Percentiles rank a stretch among this genome's conserved stretches.
Conservation (phyloP, 1,140 invertebrate species). For the Hyles euphorbiae region DNA sequence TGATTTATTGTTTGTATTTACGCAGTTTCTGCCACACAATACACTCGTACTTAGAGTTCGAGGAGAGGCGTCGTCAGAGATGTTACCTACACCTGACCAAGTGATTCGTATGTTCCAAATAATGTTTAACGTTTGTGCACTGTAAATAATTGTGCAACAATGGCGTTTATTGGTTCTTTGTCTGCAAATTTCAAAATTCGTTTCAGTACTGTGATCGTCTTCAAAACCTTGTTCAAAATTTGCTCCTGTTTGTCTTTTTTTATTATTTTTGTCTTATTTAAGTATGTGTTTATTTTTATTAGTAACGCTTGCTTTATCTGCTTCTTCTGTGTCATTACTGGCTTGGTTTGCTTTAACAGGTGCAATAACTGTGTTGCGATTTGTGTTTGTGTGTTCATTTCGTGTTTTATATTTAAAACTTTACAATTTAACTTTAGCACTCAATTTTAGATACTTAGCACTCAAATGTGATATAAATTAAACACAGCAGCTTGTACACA, state of each 20-base stretch:
- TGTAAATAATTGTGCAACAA: constrained; percentile 44
- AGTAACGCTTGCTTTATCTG: background rate
- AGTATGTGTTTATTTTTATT: background rate
- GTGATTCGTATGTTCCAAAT: constrained; percentile 55
- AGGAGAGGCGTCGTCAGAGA: constrained; percentile 51
- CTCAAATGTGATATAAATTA: background rate
- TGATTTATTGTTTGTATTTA: constrained; percentile 48
- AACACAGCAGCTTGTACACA: too few relatives aligned
- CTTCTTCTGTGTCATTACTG: constrained; percentile 8
- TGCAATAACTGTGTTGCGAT: constrained; percentile 62
- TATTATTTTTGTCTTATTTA: too few relatives aligned
- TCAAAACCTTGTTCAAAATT: too few relatives aligned
- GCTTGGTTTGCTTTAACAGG: constrained; percentile 51
- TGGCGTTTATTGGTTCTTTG: constrained; percentile 18
- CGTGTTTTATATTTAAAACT: constrained; percentile 8
- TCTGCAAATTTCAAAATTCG: constrained; percentile 8
- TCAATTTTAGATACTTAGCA: constrained; percentile 3
- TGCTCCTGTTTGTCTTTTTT: too few relatives aligned
- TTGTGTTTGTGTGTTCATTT: constrained; percentile 69
- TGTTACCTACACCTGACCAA: constrained; percentile 56
- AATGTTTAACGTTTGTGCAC: constrained; percentile 51
- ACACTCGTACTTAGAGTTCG: constrained; percentile 70
- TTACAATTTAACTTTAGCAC: constrained; percentile 10
- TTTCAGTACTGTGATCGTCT: background rate
- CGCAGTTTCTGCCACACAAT: constrained; percentile 69